Evolutionary conservation across 35 echinoderm and acorn worm genomes (phyloP), one percentile per base, ranked within the genome.

Genomic region (Lytechinus pictus): DNA sequence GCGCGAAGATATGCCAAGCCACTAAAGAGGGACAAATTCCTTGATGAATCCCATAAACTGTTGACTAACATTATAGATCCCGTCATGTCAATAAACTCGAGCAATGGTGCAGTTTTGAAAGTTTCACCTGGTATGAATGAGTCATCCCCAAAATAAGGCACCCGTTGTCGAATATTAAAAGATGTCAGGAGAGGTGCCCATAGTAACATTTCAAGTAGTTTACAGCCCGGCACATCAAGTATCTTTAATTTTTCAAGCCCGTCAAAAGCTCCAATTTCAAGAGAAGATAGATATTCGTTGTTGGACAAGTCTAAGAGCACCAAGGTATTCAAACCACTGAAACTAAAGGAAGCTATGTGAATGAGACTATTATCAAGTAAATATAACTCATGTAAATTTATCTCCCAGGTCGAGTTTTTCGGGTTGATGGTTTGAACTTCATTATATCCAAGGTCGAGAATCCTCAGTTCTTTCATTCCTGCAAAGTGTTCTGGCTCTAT

Each of bases 311-410:
- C 88, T 13, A 90, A 54, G 52, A 90, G 28, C 27, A 11, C 13
- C n/a, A 90, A 27, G 52, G 33, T 52, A 10, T 28, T 9, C 52
- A 90, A 27, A 90, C 88, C 88, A 29, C 52, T 28, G 52, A 90
- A 90, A 9, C 8, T 8, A 14, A 44, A 11, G 33, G 28, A 19
- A 52, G 33, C 13, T 44, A 90, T 90, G 3, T 90, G 28, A 14
- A 44, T 21, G 8, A 90, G 16, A 21, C 52, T 90, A 54, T 90
- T 90, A 3, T 52, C 10, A 4, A 51, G 29, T 90, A 90, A 52
- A 54, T 90, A 90, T 33, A 90, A 90, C 88, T 90, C 88, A n/a
- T 54, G 9, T 54, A 90, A 90, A 52, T 79, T 24, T n/a, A 79
- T n/a, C 4, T 16, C n/a, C 66, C 66, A 79, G 19, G 12, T 79